Base-by-base conservation (phyloP, 23 tunicate species). In the Ciona savignyi region DNA sequence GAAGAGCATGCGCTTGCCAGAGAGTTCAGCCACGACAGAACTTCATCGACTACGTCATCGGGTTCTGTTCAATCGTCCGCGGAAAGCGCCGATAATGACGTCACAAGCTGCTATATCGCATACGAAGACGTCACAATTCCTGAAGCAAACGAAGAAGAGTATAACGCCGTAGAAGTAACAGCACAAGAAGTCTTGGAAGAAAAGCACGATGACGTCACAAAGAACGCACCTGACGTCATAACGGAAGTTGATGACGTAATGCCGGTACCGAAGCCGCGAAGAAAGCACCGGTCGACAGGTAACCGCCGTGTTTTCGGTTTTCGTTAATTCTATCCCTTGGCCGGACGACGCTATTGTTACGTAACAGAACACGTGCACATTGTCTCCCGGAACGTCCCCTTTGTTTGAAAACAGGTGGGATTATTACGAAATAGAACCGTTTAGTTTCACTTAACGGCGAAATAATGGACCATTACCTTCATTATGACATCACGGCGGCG, bases 211-310 rank as follows among this genome's bases (percentile, higher is more conserved):
- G 67, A 63, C 26, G 67, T 9, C 67, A 70, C 2, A n/a, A 3
- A 30, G 60, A 15, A 2, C 2, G 26, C 4, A 4, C 4, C 15
- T 72, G 76, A 72, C 76, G 76, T 72, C 64, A 72, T 30, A 4
- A 23, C 15, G 27, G 67, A 25, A 9, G 22, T 23, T 63, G 67
- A 63, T 63, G 64, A 49, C 30, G 30, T 48, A 25, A 42, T 64
- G 25, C 73, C 73, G 21, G 73, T 69, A 2, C 73, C 73, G 3
- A 69, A 69, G 32, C 73, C 73, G 25, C 23, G 73, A 20, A 69
- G 32, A 51, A 32, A 34, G 24, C 51, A 32, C 32, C 29, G 29
- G 9, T 32, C 73, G 51, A 31, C 19, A 2, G 73, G 34, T 34
- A 42, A 42, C 11, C 15, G 56, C 56, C 15, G 15, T 15, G 56